A percentile compares a stretch with the other conserved stretches of the same genome.
These are phyloP conservation scores for Taeniopygia guttata DNA, from an alignment of 2,797 vertebrate species.

Conservation along the genomic window DNA sequence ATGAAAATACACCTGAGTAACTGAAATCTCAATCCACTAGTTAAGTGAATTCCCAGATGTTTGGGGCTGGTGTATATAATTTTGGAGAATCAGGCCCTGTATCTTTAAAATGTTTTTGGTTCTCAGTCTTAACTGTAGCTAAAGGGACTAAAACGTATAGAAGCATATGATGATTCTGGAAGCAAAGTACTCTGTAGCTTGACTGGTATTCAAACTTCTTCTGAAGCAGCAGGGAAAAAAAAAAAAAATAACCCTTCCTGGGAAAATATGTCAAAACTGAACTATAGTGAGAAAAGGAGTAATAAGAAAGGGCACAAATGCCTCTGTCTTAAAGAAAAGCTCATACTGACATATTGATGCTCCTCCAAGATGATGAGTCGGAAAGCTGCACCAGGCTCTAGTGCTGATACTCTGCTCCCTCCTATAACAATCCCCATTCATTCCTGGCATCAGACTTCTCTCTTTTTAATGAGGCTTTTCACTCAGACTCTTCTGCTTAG, in stretches of 20 bases:
- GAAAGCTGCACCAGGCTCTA: conserved; percentile 3
- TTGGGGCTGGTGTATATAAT: not conserved
- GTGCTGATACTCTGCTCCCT: not conserved
- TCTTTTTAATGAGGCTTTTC: conserved; percentile 57
- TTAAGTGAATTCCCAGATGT: not conserved
- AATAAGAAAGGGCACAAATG: conserved; percentile 39
- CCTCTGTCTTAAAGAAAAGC: conserved; percentile 32
- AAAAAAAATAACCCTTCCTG: not conserved
- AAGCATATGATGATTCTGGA: not conserved
- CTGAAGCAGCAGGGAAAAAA: not conserved
- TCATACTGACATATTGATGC: not conserved
- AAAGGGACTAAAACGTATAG: not conserved
- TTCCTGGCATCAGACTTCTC: conserved; percentile 12
- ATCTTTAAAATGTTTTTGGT: not conserved
- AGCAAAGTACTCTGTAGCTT: not conserved
- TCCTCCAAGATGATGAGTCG: conserved; percentile 1
- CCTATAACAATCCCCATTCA: conserved; percentile 19
- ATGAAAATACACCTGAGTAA: not conserved
- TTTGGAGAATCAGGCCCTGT: not conserved
- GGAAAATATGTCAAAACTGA: conserved; percentile 25
- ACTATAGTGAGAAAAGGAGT: not conserved
- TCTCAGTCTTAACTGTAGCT: not conserved
- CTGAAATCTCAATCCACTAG: not conserved
- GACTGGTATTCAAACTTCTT: not conserved
- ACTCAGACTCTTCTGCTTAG: conserved; percentile 19